Evolutionary conservation across 2,113 vertebrate genomes (phyloP), one percentile per base, ranked within the genome.

Genomic region (Myiagra hebetior): DNA sequence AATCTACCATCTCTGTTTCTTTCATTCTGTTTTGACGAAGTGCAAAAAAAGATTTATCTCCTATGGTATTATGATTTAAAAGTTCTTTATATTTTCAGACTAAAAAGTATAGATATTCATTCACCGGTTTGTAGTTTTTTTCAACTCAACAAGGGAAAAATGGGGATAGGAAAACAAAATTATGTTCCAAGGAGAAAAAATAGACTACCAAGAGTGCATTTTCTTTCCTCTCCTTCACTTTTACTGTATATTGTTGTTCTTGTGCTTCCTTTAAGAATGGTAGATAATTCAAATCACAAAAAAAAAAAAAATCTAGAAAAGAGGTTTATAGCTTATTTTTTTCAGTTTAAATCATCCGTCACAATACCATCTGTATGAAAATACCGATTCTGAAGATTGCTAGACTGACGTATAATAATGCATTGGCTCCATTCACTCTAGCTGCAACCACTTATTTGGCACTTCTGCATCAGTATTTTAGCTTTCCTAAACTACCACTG

Each of bases 361-460:
- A 52, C 10, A 47, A 37, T 4, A 47, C 15, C 14, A 27, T 27
- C 3, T 76, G 75, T 59, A 64, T 42, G 16, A 73, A 79, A 76
- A 42, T 2, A 41, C 26, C 47, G 28, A 47, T 21, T 85, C 21
- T 77, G 41, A 82, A 55, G 17, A 27, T 49, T 24, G 3, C 60
- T 8, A 80, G 18, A 44, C 1, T 72, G 26, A 42, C 0, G 0
- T 22, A 15, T 18, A 83, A 69, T 12, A 39, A 23, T 33, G 12
- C 33, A 27, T 82, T 60, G 28, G 4, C 23, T 59, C 7, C 30
- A 42, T 76, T 63, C 18, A 55, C 27, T 55, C 20, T 57, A 41
- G n/a, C 3, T 10, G 8, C 53, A 44, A 50, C 8, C 10, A 68
- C 13, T 73, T 72, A 26, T 24, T 20, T 86, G 21, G 64, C 12